A percentile compares a stretch with the other conserved stretches of the same genome.
These are phyloP conservation scores for Ostrea denselamellosa DNA, from an alignment of 1,140 invertebrate genomes.

Conservation along the genomic window DNA sequence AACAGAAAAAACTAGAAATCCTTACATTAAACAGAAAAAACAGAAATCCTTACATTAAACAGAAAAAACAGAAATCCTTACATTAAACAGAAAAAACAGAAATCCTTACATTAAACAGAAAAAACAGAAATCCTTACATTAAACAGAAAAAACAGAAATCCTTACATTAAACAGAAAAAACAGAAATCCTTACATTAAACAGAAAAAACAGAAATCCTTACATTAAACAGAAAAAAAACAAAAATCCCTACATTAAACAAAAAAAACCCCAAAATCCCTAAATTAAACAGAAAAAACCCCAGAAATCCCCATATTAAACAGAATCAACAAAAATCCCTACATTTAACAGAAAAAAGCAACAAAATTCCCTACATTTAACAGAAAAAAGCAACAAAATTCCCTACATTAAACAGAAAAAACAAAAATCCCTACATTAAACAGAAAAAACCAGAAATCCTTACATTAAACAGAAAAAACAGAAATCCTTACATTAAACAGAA, in stretches of 20 bases:
- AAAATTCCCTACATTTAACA: not conserved
- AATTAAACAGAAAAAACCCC: not conserved
- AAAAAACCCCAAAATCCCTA: too few relatives aligned
- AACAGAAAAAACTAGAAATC: not conserved
- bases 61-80: not conserved
- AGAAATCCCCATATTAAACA: not conserved
- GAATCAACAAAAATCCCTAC: not conserved
- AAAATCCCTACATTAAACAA: not conserved
- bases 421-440: too few relatives aligned
- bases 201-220: not conserved
- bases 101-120: not conserved
- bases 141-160: not conserved
- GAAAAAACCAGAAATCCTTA: not conserved
- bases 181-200: not conserved
- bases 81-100: not conserved
- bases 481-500: not conserved
- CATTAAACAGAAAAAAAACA: not conserved
- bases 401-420: not conserved
- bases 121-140: not conserved
- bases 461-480: not conserved
- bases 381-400: too few relatives aligned
- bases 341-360: not conserved
- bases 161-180: not conserved
- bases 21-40: not conserved
- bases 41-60: too few relatives aligned